Conservation (phyloP, 1,140 invertebrate species). For the Muscidifurax raptorellus region DNA sequence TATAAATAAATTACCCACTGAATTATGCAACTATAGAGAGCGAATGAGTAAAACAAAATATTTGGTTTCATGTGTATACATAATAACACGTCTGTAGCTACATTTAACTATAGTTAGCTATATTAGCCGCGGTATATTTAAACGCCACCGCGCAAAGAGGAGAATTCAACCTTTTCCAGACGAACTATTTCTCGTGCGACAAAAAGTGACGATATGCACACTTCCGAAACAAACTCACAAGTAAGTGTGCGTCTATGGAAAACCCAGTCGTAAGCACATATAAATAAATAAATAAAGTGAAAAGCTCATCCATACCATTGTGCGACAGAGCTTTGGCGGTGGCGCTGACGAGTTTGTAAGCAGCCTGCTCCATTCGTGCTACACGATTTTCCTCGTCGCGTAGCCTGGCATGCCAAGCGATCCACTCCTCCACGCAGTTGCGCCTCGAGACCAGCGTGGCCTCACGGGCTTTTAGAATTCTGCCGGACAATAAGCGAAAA, state of each 20-base stretch:
- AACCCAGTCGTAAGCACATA: neutral
- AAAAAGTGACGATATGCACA: neutral
- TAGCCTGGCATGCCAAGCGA: constrained; percentile 72
- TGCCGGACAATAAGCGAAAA: constrained; percentile 49
- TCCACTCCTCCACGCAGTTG: constrained; percentile 73
- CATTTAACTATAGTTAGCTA: constrained; percentile 5
- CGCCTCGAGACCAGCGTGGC: constrained; percentile 69
- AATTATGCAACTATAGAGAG: neutral
- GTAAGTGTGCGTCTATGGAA: neutral
- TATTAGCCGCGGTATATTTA: neutral
- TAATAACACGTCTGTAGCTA: constrained; percentile 3
- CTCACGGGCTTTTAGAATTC: constrained; percentile 72
- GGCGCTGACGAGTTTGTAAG: constrained; percentile 70
- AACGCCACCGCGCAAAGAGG: neutral
- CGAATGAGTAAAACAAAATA: neutral
- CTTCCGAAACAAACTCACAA: neutral
- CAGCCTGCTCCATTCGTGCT: constrained; percentile 72
- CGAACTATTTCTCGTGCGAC: neutral
- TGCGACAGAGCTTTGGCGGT: constrained; percentile 69
- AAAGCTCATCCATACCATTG: constrained; percentile 63
- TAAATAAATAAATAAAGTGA: neutral
- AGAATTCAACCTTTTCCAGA: neutral
- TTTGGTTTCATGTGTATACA: neutral
- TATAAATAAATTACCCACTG: neutral
- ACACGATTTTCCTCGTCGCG: constrained; percentile 71